phyloP scores from a whole-genome alignment of 2,113 vertebrate species.

The Onychostoma macrolepis region DNA sequence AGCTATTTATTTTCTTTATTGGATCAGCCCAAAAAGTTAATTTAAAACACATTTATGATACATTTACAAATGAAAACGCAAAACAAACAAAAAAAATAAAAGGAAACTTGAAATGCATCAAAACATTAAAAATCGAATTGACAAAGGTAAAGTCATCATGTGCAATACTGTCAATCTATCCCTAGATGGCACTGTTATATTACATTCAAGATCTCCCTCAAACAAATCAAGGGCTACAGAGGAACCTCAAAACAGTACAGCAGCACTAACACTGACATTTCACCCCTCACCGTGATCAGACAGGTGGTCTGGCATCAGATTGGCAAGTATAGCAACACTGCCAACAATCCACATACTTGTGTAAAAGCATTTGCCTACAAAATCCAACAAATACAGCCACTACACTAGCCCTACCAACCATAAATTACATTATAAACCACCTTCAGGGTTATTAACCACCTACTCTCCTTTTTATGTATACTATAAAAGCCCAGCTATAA shows the following conservation, averaged over 20 bases:
- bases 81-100: not conserved
- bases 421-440: slow-evolving; percentile 1
- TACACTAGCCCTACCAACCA: slow-evolving; percentile 3
- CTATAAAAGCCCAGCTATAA: slow-evolving; percentile 20
- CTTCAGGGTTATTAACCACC: not conserved
- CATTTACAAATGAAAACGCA: not conserved
- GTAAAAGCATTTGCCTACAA: slow-evolving; percentile 13
- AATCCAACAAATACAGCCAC: slow-evolving; percentile 19
- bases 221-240: not conserved
- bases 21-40: not conserved
- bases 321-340: not conserved
- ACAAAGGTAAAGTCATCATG: not conserved
- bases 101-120: not conserved
- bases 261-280: not conserved
- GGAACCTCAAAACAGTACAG: not conserved
- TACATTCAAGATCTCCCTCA: not conserved
- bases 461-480: slow-evolving; percentile 7
- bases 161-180: slow-evolving; percentile 51
- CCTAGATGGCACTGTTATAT: slow-evolving; percentile 64
- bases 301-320: not conserved
- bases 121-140: not conserved
- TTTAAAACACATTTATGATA: not conserved
- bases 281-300: not conserved
- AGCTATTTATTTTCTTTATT: not conserved
- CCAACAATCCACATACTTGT: not conserved